Percentiles rank a stretch among this genome's conserved stretches.
These are phyloP conservation scores for Rhynchotus rufescens DNA, from an alignment of 2,797 vertebrate genomes.

Conservation along the genomic window DNA sequence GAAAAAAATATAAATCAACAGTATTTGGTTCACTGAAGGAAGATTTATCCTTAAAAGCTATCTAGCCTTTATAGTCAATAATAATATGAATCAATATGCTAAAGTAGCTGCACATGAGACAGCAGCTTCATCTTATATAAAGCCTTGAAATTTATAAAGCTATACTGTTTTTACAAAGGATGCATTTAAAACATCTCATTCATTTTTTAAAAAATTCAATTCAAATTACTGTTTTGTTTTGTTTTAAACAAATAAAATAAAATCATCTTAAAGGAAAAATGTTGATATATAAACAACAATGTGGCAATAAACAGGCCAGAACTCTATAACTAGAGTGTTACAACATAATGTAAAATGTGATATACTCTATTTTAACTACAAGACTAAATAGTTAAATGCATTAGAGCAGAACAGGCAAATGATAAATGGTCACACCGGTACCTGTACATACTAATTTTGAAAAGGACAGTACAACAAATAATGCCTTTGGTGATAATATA, in stretches of 20 bases:
- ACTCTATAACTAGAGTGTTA: background rate
- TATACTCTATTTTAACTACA: background rate
- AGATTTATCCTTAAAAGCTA: background rate
- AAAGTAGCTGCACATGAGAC: background rate
- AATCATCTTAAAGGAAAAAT: background rate
- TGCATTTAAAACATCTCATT: background rate
- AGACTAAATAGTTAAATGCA: constrained; percentile 9
- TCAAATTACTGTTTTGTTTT: background rate
- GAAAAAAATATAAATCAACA: background rate
- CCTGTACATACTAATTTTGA: background rate
- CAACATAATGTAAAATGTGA: background rate
- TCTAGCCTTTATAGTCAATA: background rate
- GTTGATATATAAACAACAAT: background rate
- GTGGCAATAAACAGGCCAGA: background rate
- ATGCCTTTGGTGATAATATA: background rate
- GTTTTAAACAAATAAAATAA: background rate
- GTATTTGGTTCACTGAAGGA: background rate
- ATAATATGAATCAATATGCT: background rate
- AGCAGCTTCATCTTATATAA: background rate
- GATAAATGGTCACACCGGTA: constrained; percentile 1
- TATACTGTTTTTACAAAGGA: background rate
- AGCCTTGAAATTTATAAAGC: background rate
- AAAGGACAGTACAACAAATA: background rate
- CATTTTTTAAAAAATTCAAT: background rate
- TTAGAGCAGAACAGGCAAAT: constrained; percentile 6